Base-by-base conservation (phyloP, 2,888 invertebrate genomes). In the Drosophila setosimentum region DNA sequence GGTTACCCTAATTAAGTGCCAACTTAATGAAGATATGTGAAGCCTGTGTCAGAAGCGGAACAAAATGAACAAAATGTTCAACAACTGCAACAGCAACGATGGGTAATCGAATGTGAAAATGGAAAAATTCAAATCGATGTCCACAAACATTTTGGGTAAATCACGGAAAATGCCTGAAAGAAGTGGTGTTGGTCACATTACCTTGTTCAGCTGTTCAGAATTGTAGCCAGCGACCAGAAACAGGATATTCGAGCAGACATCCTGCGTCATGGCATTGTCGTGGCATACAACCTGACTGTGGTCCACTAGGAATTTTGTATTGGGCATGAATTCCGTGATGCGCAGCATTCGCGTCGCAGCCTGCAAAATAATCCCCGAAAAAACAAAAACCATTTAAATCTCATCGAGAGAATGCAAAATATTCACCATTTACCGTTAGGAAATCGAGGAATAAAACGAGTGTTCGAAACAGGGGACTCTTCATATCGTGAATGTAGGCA, bases 201-300 rank as follows among this genome's bases (percentile, higher is more conserved):
- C 95, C 91, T 92, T 93, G 91, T 96, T 95, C 70, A 95, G 91
- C 87, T 95, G 94, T 50, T 93, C 92, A 7, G 93, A 93, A 92
- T 95, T 94, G 75, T 93, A 94, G 54, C 96, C 96, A 48, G 94
- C 94, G 2, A 95, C 92, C 58, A 95, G 89, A 90, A 96, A 95
- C 40, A 96, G 92, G 40, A 95, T 91, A 80, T 95, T 94, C 60
- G 94, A 93, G 87, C 96, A 96, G 27, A 95, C 88, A 51, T 93
- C 91, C 83, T 94, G 94, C 13, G 94, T 93, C 73, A 93, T 93
- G 40, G 94, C 93, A 70, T 93, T 93, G 83, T 94, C 94, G 60
- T 93, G 93, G 83, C 95, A 95, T 13, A 94, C 89, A 33, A 92
- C 90, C 80, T 93, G 92, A 63, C 92, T 93, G 83, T 92, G 93